These are phyloP conservation scores for Lathronympha strigana DNA, from an alignment of 2,888 invertebrate species.

Conservation along the genomic window DNA sequence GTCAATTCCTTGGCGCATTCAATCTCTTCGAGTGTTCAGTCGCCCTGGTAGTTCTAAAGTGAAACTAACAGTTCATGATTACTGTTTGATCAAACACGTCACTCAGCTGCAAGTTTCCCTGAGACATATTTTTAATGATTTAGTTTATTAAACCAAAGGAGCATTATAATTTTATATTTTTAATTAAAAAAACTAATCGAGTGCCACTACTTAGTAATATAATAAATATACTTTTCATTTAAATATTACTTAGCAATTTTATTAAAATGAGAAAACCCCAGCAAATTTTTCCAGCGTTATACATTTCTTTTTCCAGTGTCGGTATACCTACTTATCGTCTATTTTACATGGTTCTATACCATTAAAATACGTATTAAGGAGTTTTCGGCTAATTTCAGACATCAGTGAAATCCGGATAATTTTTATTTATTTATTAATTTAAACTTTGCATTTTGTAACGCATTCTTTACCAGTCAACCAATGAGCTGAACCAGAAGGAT, in stretches of 20 bases:
- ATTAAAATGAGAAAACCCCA: neutral
- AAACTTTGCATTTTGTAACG: too few species aligned
- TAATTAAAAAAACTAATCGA: neutral
- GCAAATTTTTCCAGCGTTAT: neutral
- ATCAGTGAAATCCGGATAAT: too few species aligned
- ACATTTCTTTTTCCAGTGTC: too few species aligned
- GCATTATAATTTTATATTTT: neutral
- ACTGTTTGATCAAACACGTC: slow-evolving; percentile 31
- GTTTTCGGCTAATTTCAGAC: too few species aligned
- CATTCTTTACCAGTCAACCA: too few species aligned
- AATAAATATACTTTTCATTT: neutral
- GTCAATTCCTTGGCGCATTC: slow-evolving; percentile 65
- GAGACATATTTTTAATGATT: neutral
- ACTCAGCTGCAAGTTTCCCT: slow-evolving; percentile 25
- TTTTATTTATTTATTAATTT: too few species aligned
- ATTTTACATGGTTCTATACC: too few species aligned
- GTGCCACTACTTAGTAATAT: neutral
- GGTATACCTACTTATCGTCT: too few species aligned
- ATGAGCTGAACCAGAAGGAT: too few species aligned
- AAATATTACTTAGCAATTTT: neutral
- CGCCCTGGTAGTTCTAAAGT: slow-evolving; percentile 69
- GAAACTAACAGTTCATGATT: slow-evolving; percentile 63
- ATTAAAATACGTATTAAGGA: too few species aligned
- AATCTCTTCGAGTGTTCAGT: slow-evolving; percentile 63
- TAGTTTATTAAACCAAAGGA: neutral